phyloP scores from a whole-genome alignment of 2,888 invertebrate species.

The Drosophila hamatofila region DNA sequence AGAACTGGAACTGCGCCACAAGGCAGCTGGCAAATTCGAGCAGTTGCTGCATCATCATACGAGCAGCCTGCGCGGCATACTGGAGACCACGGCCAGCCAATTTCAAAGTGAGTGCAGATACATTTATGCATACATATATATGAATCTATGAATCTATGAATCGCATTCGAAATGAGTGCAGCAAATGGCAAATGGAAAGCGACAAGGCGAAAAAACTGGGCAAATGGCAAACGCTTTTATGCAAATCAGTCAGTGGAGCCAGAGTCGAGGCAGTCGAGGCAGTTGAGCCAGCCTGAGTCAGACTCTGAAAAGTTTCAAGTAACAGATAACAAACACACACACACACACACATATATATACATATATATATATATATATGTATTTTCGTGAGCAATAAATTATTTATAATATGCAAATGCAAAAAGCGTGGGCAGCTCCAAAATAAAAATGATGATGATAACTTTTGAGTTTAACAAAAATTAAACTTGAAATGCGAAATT shows the following conservation, averaged over 20 bases:
- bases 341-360: slow-evolving; percentile 21
- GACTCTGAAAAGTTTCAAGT: slow-evolving; percentile 52
- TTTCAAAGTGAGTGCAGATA: slow-evolving; percentile 89
- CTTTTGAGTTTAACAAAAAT: slow-evolving; percentile 71
- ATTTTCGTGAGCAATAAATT: slow-evolving; percentile 79
- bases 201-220: slow-evolving; percentile 8
- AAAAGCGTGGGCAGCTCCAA: slow-evolving; percentile 55
- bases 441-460: slow-evolving; percentile 69
- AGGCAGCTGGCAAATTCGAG: slow-evolving; percentile 87
- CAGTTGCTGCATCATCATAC: slow-evolving; percentile 90
- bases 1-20: slow-evolving; percentile 83
- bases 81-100: slow-evolving; percentile 90
- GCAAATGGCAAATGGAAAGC: slow-evolving; percentile 22
- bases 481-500: slow-evolving; percentile 79
- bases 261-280: slow-evolving; percentile 6
- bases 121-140: not conserved
- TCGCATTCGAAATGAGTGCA: slow-evolving; percentile 24
- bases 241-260: slow-evolving; percentile 57
- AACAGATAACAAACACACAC: slow-evolving; percentile 19
- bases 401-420: slow-evolving; percentile 79
- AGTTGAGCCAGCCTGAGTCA: no score
- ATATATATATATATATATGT: slow-evolving; percentile 33
- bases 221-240: slow-evolving; percentile 60
- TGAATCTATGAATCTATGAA: slow-evolving; percentile 24
- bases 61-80: slow-evolving; percentile 90